phyloP scores from a whole-genome alignment of 92 coral and sea anemone species.

The Palythoa caribaeorum region DNA sequence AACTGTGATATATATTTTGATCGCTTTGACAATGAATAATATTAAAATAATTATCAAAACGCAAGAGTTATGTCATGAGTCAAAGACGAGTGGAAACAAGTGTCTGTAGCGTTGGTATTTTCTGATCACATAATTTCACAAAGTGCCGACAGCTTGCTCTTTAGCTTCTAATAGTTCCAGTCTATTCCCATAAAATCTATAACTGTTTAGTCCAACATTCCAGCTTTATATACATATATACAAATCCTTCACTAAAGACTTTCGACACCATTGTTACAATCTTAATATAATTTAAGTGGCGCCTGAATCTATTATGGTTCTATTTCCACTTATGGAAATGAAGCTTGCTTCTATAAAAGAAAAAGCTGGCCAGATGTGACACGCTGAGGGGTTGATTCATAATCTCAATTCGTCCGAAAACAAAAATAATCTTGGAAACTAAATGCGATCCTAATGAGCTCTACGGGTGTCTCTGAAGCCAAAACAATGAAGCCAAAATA shows the following conservation, averaged over 20 bases:
- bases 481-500: conserved; percentile 37
- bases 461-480: conserved; percentile 13
- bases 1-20: neutral
- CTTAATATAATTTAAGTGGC: no score
- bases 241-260: no score
- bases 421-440: neutral
- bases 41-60: neutral
- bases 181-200: no score
- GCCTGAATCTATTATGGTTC: no score
- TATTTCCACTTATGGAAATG: no score
- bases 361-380: conserved; percentile 31
- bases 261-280: no score
- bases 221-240: no score
- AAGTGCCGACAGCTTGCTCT: no score
- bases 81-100: neutral
- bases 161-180: no score
- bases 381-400: neutral
- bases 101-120: neutral
- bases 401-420: conserved; percentile 12
- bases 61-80: neutral
- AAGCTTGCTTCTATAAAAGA: neutral
- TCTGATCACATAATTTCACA: no score
- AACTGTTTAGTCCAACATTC: no score
- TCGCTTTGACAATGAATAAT: neutral
- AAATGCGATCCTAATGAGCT: neutral